phyloP scores from a whole-genome alignment of 2,113 vertebrate species.

The Cairina moschata region DNA sequence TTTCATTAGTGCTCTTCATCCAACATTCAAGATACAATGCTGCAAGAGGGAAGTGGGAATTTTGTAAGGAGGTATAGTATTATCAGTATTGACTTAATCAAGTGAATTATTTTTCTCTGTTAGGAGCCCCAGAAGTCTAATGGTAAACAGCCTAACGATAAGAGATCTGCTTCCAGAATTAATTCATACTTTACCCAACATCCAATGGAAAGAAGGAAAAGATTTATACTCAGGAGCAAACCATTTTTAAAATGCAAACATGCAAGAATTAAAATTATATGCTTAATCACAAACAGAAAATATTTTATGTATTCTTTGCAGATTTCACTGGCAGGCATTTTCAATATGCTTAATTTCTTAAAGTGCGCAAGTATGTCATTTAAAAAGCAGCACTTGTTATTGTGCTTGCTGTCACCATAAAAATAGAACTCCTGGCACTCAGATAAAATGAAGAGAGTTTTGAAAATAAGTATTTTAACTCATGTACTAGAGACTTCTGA shows the following conservation, averaged over 20 bases:
- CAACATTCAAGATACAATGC: not conserved
- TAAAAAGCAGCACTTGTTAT: conserved; percentile 21
- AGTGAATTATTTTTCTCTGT: not conserved
- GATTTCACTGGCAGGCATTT: conserved; percentile 29
- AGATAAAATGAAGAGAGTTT: not conserved
- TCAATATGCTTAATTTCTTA: conserved; percentile 33
- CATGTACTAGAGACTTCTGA: conserved; percentile 29
- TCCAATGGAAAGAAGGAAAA: not conserved
- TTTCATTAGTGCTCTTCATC: not conserved
- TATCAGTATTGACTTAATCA: not conserved
- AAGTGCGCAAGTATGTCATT: conserved; percentile 26
- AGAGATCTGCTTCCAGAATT: not conserved
- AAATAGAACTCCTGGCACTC: conserved; percentile 33
- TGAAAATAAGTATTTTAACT: conserved; percentile 49
- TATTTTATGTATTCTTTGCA: conserved; percentile 22
- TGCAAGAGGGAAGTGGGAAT: not conserved
- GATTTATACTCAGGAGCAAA: not conserved
- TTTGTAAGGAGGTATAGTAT: not conserved
- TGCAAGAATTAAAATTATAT: conserved; percentile 52
- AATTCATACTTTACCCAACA: not conserved
- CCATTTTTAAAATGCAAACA: not conserved
- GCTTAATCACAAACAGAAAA: conserved; percentile 48
- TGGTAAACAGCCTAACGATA: not conserved
- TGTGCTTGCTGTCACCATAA: conserved; percentile 33
- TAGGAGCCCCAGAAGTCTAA: not conserved